phyloP scores from a whole-genome alignment of 2,888 invertebrate genomes.

The Colostygia pectinataria region DNA sequence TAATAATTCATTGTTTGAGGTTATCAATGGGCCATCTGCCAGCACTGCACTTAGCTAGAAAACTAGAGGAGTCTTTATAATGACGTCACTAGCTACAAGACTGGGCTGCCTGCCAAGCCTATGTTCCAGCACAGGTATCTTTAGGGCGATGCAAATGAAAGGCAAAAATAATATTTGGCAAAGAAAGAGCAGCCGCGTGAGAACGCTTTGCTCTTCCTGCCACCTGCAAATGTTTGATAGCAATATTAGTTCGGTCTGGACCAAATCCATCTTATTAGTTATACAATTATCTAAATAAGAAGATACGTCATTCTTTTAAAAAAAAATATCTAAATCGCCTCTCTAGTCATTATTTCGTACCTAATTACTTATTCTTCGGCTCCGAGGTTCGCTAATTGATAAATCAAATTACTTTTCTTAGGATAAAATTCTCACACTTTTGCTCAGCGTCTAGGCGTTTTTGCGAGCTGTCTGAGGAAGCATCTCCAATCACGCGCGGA shows the following conservation, averaged over 20 bases:
- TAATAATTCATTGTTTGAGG: too few relatives aligned
- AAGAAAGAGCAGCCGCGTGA: too few relatives aligned
- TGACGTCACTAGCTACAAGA: constrained; percentile 6
- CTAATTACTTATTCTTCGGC: too few relatives aligned
- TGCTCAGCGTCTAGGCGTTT: constrained; percentile 33
- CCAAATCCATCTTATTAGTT: too few relatives aligned
- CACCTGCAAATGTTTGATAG: too few relatives aligned
- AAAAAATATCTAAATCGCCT: too few relatives aligned
- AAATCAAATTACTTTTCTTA: constrained; percentile 29
- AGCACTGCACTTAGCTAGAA: not conserved
- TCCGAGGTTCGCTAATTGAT: constrained; percentile 8
- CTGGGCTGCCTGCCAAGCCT: constrained; percentile 9
- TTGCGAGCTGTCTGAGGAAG: constrained; percentile 25
- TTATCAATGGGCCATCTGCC: constrained; percentile 15
- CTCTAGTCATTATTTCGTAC: not conserved
- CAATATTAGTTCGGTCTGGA: too few relatives aligned
- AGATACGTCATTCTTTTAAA: too few relatives aligned
- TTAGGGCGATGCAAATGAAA: not conserved
- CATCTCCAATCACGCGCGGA: constrained; percentile 39
- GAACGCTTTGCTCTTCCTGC: too few relatives aligned
- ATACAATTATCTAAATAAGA: too few relatives aligned
- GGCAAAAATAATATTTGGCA: too few relatives aligned
- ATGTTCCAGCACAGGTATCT: constrained; percentile 1
- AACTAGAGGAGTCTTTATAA: constrained; percentile 2
- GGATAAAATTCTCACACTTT: constrained; percentile 42